Base-by-base conservation (phyloP, 2,888 invertebrate genomes). In the Fissipunctia ypsillon region DNA sequence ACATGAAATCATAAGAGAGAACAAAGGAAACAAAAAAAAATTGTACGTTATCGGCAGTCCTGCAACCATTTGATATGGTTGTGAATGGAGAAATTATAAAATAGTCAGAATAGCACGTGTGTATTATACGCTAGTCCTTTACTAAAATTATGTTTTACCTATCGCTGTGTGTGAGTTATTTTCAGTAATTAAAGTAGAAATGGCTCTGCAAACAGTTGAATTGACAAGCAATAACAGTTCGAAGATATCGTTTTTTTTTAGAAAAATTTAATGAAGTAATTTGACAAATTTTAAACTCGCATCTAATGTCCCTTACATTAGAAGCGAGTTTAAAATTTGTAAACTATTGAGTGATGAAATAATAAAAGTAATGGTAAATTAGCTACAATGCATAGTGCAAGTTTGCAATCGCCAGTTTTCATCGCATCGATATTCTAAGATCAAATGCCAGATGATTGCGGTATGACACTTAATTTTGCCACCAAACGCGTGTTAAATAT, bases 401-500 rank as follows among this genome's bases (percentile, higher is more conserved):
- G 45, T 38, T 68, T 59, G 28, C 35, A 56, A 38, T 72, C 3
- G 14, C 6, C 35, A 41, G 35, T 52, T 74, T 67, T 73, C 35
- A 59, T 52, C 31, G 54, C 68, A 54, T 74, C 54, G 5, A 56
- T 66, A 76, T 76, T 69, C 57, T 54, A 19, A 63, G 63, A 79
- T 81, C 81, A 48, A 66, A 70, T 64, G 69, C 81, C 57, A 80
- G 83, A 85, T 86, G 70, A 82, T 68, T 59, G 71, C 59, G n/a
- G 73, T 41, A 67, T 81, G 86, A 72, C 75, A 85, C 81, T 81
- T 12, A 5, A 35, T n/a, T 60, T 68, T 68, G 48, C 48, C 52
- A 64, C 48, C 48, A 54, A 81, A 59, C 35, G 43, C 35, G 52
- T 81, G 43, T 70, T 66, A 54, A 69, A 69, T 69, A 57, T 59